Evolutionary conservation across 1,140 invertebrate genomes (phyloP).

Genomic region (Chelonus insularis): DNA sequence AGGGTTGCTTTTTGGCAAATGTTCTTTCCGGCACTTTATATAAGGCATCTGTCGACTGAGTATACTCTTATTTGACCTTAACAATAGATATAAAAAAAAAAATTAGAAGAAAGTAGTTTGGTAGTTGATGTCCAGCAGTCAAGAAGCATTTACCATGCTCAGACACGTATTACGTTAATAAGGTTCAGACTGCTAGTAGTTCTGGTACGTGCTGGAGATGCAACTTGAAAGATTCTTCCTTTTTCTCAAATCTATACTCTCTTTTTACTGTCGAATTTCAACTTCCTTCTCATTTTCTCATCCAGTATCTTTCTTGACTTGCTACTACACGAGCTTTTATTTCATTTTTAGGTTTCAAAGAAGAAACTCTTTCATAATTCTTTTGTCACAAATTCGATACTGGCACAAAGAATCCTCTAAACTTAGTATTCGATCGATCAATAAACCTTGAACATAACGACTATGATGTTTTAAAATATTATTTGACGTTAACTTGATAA

Average conservation of each 20-base stretch:
- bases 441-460: background rate
- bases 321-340: background rate
- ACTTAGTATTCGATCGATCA: background rate
- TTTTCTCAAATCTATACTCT: slow-evolving; percentile 20
- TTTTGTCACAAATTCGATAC: slow-evolving; percentile 4
- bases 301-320: background rate
- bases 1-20: slow-evolving; percentile 28
- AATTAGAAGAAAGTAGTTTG: slow-evolving; percentile 7
- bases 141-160: slow-evolving; percentile 26
- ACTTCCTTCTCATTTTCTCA: background rate
- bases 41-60: slow-evolving; percentile 18
- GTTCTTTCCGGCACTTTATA: background rate
- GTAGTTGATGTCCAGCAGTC: slow-evolving; percentile 19
- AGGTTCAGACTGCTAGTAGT: slow-evolving; percentile 25
- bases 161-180: slow-evolving; percentile 30
- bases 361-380: background rate
- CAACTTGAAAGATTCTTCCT: slow-evolving; percentile 13
- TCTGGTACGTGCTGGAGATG: slow-evolving; percentile 24
- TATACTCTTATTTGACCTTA: background rate
- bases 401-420: background rate
- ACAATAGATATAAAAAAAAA: background rate
- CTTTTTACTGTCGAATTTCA: slow-evolving; percentile 24
- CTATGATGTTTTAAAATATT: background rate
- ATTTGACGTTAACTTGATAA: slow-evolving; percentile 6
- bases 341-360: background rate